Percentiles rank a stretch among this genome's conserved stretches.
Evolutionary conservation across 2,797 vertebrate genomes (phyloP).

Genomic region (Catharus ustulatus): DNA sequence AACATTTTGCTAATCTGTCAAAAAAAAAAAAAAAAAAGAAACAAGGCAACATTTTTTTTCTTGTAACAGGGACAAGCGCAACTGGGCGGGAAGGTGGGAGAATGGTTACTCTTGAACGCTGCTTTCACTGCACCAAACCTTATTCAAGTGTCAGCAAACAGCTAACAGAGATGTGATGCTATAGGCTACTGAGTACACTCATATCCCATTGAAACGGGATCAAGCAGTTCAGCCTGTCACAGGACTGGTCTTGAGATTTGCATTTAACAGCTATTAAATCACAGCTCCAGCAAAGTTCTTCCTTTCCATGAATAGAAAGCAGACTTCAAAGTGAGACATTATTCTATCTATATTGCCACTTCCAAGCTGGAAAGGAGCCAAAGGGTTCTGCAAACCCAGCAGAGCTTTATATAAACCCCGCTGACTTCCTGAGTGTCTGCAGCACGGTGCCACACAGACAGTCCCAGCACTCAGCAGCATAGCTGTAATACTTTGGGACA

Average conservation of each 20-base stretch:
- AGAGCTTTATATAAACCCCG: constrained; percentile 34
- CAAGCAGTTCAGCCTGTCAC: not conserved
- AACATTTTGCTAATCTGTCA: constrained; percentile 80
- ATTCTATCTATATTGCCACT: not conserved
- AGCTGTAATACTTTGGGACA: not conserved
- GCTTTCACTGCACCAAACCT: not conserved
- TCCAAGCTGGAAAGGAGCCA: not conserved
- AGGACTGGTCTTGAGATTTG: not conserved
- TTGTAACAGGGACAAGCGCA: not conserved
- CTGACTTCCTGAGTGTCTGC: not conserved
- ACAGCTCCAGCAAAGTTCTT: not conserved
- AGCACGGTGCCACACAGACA: not conserved
- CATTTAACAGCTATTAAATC: constrained; percentile 12
- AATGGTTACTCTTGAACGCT: not conserved
- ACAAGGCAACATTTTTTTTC: not conserved
- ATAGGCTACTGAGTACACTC: not conserved
- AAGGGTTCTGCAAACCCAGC: constrained; percentile 11
- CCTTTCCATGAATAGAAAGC: not conserved
- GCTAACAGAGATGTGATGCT: not conserved
- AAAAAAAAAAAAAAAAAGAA: not conserved
- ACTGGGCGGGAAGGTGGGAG: not conserved
- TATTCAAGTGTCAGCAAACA: not conserved
- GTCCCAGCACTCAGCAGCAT: not conserved
- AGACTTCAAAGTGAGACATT: constrained; percentile 30
- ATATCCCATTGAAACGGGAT: not conserved